Evolutionary conservation across 2,888 invertebrate genomes (phyloP), one percentile per base, ranked within the genome.

Genomic region (Octodonta nipae): DNA sequence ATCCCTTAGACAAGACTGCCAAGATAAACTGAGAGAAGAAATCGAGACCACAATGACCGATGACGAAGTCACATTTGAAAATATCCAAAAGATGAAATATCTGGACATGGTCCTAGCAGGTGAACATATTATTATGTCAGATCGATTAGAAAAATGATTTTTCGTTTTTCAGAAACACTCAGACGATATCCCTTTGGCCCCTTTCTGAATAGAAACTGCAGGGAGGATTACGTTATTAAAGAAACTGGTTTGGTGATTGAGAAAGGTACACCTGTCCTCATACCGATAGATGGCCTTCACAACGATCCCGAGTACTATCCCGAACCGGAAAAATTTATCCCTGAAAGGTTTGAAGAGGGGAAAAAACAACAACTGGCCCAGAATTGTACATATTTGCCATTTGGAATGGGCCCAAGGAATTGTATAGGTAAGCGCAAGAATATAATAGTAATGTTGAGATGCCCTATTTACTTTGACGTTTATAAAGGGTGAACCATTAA

Each of bases 61-160:
- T 2, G 62, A 60, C 0, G 48, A 47, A 6, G 28, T 70, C 1
- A 62, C 60, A 4, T 68, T 63, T 36, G 67, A 70, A 5, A 49
- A 56, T 2, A 26, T 71, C 2, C 56, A 58, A 24, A 62, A 66
- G 15, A 63, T 71, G 65, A 55, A 56, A 7, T 70, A 68, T 41
- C 45, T 71, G 42, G 66, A 69, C 30, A 63, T 62, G 54, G 66
- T 67, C 1, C 44, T 68, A 1, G 52, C 52, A 37, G 66, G 65
- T 64, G 54, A 46, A 37, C 20, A 13, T 4, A 13, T 15, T 3
- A 10, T 13, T 10, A n/a, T 20, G 1, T 4, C 6, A 6, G 5
- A n/a, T n/a, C n/a, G n/a, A n/a, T n/a, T n/a, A n/a, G n/a, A n/a
- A n/a, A n/a, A n/a, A n/a, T n/a, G n/a, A n/a, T n/a, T n/a, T n/a